Evolutionary conservation across 2,797 vertebrate genomes (phyloP).

Genomic region (Syncerus caffer): DNA sequence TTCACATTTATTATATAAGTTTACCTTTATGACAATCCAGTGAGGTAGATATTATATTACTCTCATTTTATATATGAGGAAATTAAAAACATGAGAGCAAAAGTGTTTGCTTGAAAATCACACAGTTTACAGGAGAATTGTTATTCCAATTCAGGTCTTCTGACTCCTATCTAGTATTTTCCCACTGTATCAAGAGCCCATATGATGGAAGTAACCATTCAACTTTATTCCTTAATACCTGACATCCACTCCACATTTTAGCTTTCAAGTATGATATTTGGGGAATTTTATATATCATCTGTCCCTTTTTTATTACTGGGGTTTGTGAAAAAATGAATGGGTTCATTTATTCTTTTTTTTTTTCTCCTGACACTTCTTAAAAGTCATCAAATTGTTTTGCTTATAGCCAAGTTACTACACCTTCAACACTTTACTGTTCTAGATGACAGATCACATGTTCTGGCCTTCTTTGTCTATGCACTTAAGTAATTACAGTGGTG

Average conservation of each 20-base stretch:
- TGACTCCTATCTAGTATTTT: neutral
- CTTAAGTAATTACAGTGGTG: neutral
- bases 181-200: neutral
- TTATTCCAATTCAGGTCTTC: neutral
- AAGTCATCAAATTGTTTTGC: neutral
- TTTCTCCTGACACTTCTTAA: neutral
- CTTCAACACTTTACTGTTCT: neutral
- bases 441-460: neutral
- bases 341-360: neutral
- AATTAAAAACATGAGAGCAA: conserved; percentile 24
- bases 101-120: conserved; percentile 19
- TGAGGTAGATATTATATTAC: conserved; percentile 36
- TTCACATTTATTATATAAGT: conserved; percentile 49
- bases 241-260: neutral
- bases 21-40: conserved; percentile 18
- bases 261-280: neutral
- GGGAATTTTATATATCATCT: neutral
- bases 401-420: neutral
- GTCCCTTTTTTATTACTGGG: neutral
- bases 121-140: neutral
- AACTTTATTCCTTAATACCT: neutral
- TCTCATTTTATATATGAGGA: neutral
- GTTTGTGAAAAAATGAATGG: neutral
- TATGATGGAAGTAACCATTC: neutral
- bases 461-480: neutral